Evolutionary conservation across 2,888 invertebrate species (phyloP).

Genomic region (Drosophila kanekoi): DNA sequence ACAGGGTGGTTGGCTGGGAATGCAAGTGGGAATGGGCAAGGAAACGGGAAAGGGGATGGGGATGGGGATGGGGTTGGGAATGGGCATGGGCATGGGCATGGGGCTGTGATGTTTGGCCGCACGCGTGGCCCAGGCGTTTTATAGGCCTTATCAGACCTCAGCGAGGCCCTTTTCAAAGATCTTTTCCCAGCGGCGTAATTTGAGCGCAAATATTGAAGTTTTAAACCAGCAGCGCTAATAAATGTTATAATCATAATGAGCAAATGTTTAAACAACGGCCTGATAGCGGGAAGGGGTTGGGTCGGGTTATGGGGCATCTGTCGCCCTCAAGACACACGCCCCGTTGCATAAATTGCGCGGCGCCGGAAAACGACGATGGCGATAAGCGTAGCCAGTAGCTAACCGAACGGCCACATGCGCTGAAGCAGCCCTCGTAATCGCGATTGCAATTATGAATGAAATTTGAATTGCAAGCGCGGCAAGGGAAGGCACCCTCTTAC

Average conservation of each 20-base stretch:
- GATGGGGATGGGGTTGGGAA: background rate
- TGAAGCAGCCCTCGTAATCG: constrained; percentile 37
- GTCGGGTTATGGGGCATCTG: background rate
- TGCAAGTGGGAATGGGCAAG: background rate
- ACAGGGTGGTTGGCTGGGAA: constrained; percentile 1
- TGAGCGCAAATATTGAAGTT: constrained; percentile 75
- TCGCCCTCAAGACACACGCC: constrained; percentile 7
- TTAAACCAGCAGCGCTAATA: constrained; percentile 64
- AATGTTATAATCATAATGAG: constrained; percentile 77
- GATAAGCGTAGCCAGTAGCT: constrained; percentile 32
- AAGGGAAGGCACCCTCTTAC: constrained; percentile 14
- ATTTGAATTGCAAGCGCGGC: constrained; percentile 72
- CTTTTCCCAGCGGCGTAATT: constrained; percentile 66
- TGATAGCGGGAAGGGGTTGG: background rate
- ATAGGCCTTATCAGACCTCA: constrained; percentile 24
- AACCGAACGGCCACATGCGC: background rate
- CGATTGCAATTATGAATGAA: constrained; percentile 74
- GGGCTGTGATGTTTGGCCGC: constrained; percentile 7
- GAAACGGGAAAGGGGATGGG: background rate
- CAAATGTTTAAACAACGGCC: constrained; percentile 71
- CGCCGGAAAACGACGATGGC: constrained; percentile 21
- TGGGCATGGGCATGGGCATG: constrained; percentile 4
- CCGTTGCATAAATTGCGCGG: constrained; percentile 43
- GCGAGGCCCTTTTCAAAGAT: constrained; percentile 29
- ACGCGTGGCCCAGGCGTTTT: constrained; percentile 12